A percentile compares a stretch with the other conserved stretches of the same genome.
Evolutionary conservation across 2,113 vertebrate species (phyloP).

Genomic region (Colaptes auratus): DNA sequence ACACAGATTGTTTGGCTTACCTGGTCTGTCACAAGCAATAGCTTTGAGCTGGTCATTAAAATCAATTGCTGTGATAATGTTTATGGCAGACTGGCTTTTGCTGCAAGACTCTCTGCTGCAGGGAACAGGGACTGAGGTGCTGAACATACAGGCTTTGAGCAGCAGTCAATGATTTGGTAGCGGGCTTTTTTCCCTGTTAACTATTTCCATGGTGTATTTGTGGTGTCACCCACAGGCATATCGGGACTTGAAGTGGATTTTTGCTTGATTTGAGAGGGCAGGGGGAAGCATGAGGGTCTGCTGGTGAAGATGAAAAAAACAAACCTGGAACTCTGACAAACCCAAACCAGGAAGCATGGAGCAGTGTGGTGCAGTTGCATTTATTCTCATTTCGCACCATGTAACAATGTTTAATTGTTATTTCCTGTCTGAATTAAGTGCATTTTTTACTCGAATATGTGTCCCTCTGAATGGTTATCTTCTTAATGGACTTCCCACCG

Average conservation of each 20-base stretch:
- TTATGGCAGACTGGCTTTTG: neutral
- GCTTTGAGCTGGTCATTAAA: constrained; percentile 42
- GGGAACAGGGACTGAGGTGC: neutral
- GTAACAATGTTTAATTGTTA: neutral
- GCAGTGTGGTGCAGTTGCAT: neutral
- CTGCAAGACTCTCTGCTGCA: neutral
- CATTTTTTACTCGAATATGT: neutral
- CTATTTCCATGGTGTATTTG: constrained; percentile 56
- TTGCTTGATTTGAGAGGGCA: constrained; percentile 31
- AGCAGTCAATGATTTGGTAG: constrained; percentile 42
- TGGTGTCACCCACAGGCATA: constrained; percentile 24
- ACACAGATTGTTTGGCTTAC: neutral
- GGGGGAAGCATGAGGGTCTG: neutral
- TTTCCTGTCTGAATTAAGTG: constrained; percentile 21
- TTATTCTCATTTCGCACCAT: neutral
- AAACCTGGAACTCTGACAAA: neutral
- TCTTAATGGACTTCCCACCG: neutral
- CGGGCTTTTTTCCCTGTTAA: neutral
- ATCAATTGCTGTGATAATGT: neutral
- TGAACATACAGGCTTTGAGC: neutral
- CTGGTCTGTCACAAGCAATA: constrained; percentile 5
- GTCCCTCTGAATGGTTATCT: neutral
- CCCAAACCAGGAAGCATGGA: neutral
- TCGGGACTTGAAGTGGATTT: constrained; percentile 38
- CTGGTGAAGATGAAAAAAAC: neutral